Percentiles rank a stretch among this genome's conserved stretches.
These are phyloP conservation scores for Cheilosia pagana DNA, from an alignment of 2,888 invertebrate genomes.

Conservation along the genomic window DNA sequence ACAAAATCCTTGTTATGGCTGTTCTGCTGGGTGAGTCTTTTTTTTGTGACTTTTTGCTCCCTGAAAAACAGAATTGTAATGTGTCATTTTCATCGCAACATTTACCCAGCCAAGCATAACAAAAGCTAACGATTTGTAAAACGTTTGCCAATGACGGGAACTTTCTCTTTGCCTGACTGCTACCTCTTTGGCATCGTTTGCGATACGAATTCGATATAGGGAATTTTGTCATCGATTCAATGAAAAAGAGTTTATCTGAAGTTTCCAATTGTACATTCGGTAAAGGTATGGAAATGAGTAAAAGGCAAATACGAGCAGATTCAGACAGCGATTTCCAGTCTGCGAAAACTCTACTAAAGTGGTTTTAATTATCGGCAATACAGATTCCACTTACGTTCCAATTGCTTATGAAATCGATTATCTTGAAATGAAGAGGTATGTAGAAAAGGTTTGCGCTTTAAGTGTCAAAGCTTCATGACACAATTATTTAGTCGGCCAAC, in stretches of 20 bases:
- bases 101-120: constrained; percentile 9
- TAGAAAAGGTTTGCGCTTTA: too few species aligned
- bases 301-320: neutral
- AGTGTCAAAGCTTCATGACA: too few species aligned
- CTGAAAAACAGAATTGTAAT: constrained; percentile 16
- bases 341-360: too few species aligned
- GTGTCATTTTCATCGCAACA: constrained; percentile 14
- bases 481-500: too few species aligned
- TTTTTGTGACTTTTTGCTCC: constrained; percentile 1
- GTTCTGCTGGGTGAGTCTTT: neutral
- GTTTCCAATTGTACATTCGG: neutral
- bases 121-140: constrained; percentile 32
- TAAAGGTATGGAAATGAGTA: constrained; percentile 9
- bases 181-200: constrained; percentile 1
- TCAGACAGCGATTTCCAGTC: too few species aligned
- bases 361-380: too few species aligned
- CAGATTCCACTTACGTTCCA: too few species aligned
- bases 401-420: too few species aligned
- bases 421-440: too few species aligned
- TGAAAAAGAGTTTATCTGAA: neutral
- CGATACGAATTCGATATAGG: neutral
- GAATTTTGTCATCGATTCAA: neutral
- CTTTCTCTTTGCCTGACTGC: neutral
- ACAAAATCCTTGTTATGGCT: constrained; percentile 2
- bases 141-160: constrained; percentile 9